These are phyloP conservation scores for Steinernema feltiae DNA, from an alignment of 1,140 invertebrate species.

Conservation along the genomic window DNA sequence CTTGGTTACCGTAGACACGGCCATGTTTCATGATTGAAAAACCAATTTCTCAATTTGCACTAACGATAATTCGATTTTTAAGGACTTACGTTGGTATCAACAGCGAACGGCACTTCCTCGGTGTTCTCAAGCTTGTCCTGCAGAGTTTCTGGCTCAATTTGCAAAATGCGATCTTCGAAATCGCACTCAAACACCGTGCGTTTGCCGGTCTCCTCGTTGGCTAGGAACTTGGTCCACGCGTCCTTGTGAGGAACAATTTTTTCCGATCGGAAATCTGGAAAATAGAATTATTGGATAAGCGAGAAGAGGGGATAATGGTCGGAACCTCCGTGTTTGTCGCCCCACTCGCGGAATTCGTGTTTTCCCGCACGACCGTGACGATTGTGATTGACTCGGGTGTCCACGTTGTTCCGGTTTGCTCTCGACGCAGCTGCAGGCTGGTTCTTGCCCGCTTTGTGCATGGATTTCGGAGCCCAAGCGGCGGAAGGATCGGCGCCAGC, in stretches of 20 bases:
- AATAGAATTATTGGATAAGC: constrained; percentile 22
- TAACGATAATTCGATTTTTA: no score
- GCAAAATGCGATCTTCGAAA: constrained; percentile 27
- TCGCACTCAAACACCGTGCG: constrained; percentile 34
- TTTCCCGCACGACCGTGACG: constrained; percentile 52
- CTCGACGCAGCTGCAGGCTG: constrained; percentile 49
- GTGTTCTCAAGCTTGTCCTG: neutral
- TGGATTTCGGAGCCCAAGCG: constrained; percentile 52
- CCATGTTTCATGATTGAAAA: no score
- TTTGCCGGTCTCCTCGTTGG: constrained; percentile 41
- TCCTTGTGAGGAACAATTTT: constrained; percentile 57
- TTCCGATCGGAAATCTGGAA: constrained; percentile 47
- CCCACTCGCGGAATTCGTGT: constrained; percentile 52
- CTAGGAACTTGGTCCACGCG: constrained; percentile 42
- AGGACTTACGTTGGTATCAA: neutral
- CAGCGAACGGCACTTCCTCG: neutral
- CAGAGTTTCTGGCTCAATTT: neutral
- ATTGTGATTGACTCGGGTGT: constrained; percentile 36
- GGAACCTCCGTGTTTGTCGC: constrained; percentile 50
- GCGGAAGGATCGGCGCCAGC: constrained; percentile 51
- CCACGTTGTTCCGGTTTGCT: constrained; percentile 46
- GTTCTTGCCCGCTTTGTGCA: constrained; percentile 51
- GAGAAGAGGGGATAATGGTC: constrained; percentile 6
- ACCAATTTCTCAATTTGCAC: neutral
- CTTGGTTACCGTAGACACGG: no score